phyloP scores from a whole-genome alignment of 2,888 invertebrate species.

The Nomada lathburiana region DNA sequence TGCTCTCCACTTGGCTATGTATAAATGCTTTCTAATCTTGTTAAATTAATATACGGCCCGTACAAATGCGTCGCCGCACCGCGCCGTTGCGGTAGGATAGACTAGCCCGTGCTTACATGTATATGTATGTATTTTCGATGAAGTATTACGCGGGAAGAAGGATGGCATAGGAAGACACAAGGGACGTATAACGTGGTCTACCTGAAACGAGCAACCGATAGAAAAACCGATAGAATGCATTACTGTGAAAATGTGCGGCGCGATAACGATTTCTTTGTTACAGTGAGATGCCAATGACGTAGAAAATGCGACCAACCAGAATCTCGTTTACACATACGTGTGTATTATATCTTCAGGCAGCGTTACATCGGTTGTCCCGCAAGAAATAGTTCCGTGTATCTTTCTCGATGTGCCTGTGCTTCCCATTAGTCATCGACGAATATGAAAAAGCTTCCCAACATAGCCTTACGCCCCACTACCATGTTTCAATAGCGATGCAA shows the following conservation, averaged over 20 bases:
- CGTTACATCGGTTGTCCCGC: slow-evolving; percentile 19
- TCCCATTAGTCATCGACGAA: slow-evolving; percentile 59
- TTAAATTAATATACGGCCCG: slow-evolving; percentile 40
- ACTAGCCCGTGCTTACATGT: background rate
- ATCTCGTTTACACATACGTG: slow-evolving; percentile 28
- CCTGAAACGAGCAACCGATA: slow-evolving; percentile 13
- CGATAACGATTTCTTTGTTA: slow-evolving; percentile 42
- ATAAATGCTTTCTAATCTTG: slow-evolving; percentile 45
- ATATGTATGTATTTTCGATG: background rate
- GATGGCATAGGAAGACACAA: background rate
- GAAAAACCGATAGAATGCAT: slow-evolving; percentile 39
- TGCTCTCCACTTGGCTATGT: background rate
- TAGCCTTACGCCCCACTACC: slow-evolving; percentile 20
- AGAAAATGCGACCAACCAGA: slow-evolving; percentile 17
- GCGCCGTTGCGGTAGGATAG: background rate
- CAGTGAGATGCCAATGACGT: slow-evolving; percentile 42
- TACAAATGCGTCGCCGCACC: slow-evolving; percentile 1
- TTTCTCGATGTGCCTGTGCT: slow-evolving; percentile 22
- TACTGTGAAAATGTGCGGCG: slow-evolving; percentile 7
- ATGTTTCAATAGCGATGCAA: slow-evolving; percentile 35
- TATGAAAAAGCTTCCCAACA: slow-evolving; percentile 36
- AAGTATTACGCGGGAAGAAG: slow-evolving; percentile 44
- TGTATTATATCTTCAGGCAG: slow-evolving; percentile 23
- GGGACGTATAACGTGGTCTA: background rate
- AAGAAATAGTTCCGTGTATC: slow-evolving; percentile 27